These are phyloP conservation scores for Limenitis camilla DNA, from an alignment of 2,888 invertebrate species.

Conservation along the genomic window DNA sequence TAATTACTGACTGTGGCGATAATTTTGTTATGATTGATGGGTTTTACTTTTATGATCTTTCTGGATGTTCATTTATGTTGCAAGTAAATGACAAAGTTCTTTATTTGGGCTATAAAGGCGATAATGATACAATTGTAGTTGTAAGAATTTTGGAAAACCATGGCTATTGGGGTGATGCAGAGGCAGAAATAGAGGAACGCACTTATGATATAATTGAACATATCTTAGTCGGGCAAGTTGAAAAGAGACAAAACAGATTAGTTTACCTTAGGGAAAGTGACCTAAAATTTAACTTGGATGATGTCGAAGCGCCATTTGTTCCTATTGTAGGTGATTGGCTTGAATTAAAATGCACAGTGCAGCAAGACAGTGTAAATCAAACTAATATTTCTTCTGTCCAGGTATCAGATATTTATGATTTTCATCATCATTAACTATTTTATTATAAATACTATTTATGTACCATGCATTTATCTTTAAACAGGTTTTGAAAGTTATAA, in stretches of 20 bases:
- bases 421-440: too few species aligned
- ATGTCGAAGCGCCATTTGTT: conserved; percentile 76
- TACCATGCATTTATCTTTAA: conserved; percentile 32
- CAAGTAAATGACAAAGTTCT: conserved; percentile 70
- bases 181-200: conserved; percentile 43
- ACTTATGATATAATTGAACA: conserved; percentile 49
- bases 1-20: conserved; percentile 70
- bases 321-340: conserved; percentile 83
- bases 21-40: conserved; percentile 76
- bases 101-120: conserved; percentile 71
- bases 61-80: conserved; percentile 45
- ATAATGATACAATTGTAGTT: conserved; percentile 62
- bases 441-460: not conserved
- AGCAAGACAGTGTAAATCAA: conserved; percentile 73
- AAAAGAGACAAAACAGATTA: conserved; percentile 42
- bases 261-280: conserved; percentile 70
- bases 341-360: conserved; percentile 76
- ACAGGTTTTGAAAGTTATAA: conserved; percentile 76
- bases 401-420: conserved; percentile 32
- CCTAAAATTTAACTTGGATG: conserved; percentile 76
- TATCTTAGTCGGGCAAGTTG: conserved; percentile 51
- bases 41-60: conserved; percentile 67
- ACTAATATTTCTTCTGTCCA: conserved; percentile 60
- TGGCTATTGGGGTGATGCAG: conserved; percentile 67
- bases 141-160: conserved; percentile 74